These are phyloP conservation scores for Heterotis niloticus DNA, from an alignment of 2,113 vertebrate genomes.

Conservation along the genomic window DNA sequence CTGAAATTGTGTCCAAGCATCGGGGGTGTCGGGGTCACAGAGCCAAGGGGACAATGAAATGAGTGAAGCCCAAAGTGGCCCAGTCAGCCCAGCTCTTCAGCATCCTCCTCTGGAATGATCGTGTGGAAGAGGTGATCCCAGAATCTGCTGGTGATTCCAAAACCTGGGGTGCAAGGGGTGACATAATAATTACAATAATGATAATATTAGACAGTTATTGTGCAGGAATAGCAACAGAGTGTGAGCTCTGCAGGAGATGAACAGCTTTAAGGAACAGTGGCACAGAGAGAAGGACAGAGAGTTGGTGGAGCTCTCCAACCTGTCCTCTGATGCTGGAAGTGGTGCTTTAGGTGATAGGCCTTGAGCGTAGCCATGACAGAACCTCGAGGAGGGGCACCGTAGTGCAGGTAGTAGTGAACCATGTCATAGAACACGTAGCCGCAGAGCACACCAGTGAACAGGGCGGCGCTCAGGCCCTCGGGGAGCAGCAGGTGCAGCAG, in stretches of 20 bases:
- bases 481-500: background rate
- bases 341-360: background rate
- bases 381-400: too few relatives aligned
- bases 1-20: background rate
- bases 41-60: too few relatives aligned
- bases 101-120: too few relatives aligned
- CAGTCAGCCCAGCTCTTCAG: too few relatives aligned
- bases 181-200: background rate
- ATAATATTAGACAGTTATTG: too few relatives aligned
- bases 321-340: too few relatives aligned
- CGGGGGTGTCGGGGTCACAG: background rate
- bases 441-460: background rate
- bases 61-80: too few relatives aligned
- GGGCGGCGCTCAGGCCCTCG: background rate
- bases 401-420: too few relatives aligned
- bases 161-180: background rate
- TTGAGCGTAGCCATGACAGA: background rate
- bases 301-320: background rate
- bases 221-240: background rate
- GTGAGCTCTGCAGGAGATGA: background rate
- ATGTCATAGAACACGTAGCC: background rate
- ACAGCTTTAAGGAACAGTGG: background rate
- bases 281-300: background rate
- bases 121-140: background rate
- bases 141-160: background rate